A percentile compares a stretch with the other conserved stretches of the same genome.
These are phyloP conservation scores for Pangasius mekongensis DNA, from an alignment of 2,797 vertebrate genomes.

Conservation along the genomic window DNA sequence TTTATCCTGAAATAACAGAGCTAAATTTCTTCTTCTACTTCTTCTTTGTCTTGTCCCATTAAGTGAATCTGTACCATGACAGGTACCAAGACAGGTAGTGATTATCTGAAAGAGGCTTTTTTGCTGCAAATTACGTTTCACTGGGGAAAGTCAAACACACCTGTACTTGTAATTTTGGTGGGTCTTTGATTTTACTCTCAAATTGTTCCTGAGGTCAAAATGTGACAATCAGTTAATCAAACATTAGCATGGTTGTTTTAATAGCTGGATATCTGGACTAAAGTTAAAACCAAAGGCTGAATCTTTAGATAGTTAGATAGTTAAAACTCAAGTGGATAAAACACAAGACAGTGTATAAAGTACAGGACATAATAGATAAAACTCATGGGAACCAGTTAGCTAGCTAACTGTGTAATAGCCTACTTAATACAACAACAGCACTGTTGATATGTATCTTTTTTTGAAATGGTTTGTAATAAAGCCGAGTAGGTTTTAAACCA, in stretches of 20 bases:
- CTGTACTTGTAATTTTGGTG: not conserved
- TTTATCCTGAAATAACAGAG: too few relatives aligned
- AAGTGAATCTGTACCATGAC: not conserved
- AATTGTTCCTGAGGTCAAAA: not conserved
- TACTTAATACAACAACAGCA: too few relatives aligned
- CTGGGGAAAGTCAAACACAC: not conserved
- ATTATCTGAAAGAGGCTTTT: not conserved
- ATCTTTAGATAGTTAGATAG: not conserved
- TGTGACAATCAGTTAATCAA: not conserved
- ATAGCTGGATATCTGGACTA: not conserved
- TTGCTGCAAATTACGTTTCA: not conserved
- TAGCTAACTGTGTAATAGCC: too few relatives aligned
- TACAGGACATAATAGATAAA: too few relatives aligned
- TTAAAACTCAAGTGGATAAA: too few relatives aligned
- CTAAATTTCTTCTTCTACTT: too few relatives aligned
- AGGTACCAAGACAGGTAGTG: not conserved
- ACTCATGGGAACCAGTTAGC: too few relatives aligned
- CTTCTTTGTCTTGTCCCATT: too few relatives aligned
- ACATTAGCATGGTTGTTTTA: not conserved
- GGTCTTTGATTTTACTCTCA: not conserved
- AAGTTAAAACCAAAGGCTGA: not conserved
- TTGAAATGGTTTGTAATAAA: too few relatives aligned
- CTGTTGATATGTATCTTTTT: too few relatives aligned
- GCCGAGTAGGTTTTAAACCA: too few relatives aligned
- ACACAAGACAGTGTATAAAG: too few relatives aligned